phyloP scores from a whole-genome alignment of 2,797 vertebrate species.

The Peromyscus attwateri region DNA sequence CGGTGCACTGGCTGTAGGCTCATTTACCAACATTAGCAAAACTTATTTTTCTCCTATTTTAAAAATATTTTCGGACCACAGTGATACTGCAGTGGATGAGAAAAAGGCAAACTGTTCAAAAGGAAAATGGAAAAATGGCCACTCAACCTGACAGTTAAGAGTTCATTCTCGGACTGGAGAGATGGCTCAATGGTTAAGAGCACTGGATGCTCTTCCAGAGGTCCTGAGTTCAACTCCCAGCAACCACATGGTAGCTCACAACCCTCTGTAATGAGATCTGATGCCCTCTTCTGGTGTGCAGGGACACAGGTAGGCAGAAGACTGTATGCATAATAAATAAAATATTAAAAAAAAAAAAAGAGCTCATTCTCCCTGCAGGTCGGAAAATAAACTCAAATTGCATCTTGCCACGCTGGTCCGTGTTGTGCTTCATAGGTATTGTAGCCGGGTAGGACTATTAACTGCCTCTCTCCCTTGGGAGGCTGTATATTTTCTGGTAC shows the following conservation, averaged over 20 bases:
- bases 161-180: neutral
- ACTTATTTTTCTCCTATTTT: neutral
- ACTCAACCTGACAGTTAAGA: neutral
- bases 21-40: neutral
- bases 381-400: neutral
- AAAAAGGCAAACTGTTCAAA: neutral
- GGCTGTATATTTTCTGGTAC: neutral
- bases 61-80: neutral
- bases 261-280: no score
- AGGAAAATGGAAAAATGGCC: neutral
- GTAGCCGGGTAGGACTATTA: rapidly evolving
- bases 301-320: no score
- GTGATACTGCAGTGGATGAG: neutral
- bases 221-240: no score
- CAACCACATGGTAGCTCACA: no score
- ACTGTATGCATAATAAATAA: no score
- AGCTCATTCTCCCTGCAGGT: neutral
- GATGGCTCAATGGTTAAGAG: no score
- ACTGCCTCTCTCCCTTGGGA: no score
- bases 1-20: neutral
- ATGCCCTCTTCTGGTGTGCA: no score
- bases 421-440: neutral
- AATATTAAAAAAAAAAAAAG: no score
- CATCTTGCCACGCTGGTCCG: neutral
- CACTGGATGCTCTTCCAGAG: no score